Percentiles rank a stretch among this genome's conserved stretches.
Conservation (phyloP, 2,113 vertebrate species). For the Canis aureus region DNA sequence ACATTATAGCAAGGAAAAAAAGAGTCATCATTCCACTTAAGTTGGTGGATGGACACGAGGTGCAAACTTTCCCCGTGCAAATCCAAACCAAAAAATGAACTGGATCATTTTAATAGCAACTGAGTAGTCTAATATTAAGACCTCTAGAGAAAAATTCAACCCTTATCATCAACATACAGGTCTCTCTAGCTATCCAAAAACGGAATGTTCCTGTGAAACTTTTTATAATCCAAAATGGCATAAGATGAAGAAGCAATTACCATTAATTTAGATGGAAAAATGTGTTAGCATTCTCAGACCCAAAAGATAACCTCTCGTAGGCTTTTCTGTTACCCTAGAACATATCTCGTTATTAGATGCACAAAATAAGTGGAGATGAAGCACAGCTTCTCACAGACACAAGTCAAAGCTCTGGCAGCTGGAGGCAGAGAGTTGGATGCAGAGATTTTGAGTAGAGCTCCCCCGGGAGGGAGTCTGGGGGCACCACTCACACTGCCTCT, state of each 20-base stretch:
- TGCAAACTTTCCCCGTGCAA: not conserved
- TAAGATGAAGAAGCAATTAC: not conserved
- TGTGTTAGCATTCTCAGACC: not conserved
- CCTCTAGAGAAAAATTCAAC: not conserved
- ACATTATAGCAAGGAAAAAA: not conserved
- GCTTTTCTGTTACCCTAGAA: not conserved
- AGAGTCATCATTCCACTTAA: not conserved
- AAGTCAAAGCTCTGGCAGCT: not conserved
- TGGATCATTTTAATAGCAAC: not conserved
- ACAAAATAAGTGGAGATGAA: not conserved
- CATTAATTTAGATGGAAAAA: not conserved
- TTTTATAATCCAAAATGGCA: not conserved
- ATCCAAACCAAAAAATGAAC: not conserved
- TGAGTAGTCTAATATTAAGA: not conserved
- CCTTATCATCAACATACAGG: not conserved
- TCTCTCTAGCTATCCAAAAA: not conserved
- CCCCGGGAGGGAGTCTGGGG: no score
- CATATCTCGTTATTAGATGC: not conserved
- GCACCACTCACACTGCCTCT: no score
- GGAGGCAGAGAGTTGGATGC: no score
- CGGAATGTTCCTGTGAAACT: not conserved
- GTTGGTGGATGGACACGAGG: fast-evolving
- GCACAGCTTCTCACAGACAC: not conserved
- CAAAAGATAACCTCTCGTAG: not conserved
- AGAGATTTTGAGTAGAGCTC: not conserved